phyloP scores from a whole-genome alignment of 2,888 invertebrate genomes.

The Hypena proboscidalis region DNA sequence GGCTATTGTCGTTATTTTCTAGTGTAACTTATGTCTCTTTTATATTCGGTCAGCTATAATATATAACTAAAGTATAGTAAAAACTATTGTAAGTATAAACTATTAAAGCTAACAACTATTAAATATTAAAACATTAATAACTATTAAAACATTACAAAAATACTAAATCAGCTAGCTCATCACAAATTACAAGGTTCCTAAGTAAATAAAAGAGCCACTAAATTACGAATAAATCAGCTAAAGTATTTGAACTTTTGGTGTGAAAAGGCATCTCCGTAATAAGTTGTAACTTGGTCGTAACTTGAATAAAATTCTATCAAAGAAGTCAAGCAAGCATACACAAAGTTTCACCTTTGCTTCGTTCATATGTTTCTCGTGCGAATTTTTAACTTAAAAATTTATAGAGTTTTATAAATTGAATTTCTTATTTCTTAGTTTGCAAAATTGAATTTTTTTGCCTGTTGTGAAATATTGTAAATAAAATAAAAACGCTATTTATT shows the following conservation, averaged over 20 bases:
- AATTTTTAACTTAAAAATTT: constrained; percentile 7
- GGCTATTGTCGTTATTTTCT: no score
- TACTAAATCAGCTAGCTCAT: no score
- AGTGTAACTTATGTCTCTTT: no score
- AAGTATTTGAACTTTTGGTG: constrained; percentile 28
- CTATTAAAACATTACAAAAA: constrained; percentile 4
- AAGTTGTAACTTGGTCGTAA: constrained; percentile 21
- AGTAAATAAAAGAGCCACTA: background rate
- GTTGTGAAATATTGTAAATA: no score
- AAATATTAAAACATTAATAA: constrained; percentile 1
- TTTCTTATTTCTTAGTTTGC: background rate
- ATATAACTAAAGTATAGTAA: no score
- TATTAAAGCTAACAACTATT: constrained; percentile 3
- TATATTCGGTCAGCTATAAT: no score
- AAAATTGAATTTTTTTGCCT: no score
- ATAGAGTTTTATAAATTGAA: no score
- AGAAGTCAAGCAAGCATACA: constrained; percentile 28
- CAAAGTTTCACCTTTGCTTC: constrained; percentile 13
- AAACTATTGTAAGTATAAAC: no score
- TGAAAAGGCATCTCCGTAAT: constrained; percentile 23
- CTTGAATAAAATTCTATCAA: constrained; percentile 38
- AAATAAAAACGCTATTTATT: no score
- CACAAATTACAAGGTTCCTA: no score
- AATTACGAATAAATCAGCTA: constrained; percentile 16
- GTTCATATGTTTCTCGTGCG: constrained; percentile 12